A percentile compares a stretch with the other conserved stretches of the same genome.
Evolutionary conservation across 2,797 vertebrate species (phyloP).

Genomic region (Cercopithecus petaurista): DNA sequence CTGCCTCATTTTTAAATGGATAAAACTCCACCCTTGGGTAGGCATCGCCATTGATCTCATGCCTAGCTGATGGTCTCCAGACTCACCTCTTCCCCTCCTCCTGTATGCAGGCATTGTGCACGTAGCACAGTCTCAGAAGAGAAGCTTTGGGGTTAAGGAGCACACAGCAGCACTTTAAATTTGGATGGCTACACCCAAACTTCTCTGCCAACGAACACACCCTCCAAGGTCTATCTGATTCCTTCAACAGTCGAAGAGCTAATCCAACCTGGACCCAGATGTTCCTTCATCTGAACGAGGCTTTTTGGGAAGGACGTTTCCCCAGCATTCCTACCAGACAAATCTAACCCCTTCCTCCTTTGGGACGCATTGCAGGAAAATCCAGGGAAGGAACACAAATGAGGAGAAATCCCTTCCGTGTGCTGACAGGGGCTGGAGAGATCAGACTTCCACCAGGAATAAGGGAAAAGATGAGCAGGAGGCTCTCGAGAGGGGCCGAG

Average conservation of each 20-base stretch:
- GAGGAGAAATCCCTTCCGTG: constrained; percentile 27
- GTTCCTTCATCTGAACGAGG: constrained; percentile 37
- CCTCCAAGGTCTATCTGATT: not conserved
- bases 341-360: not conserved
- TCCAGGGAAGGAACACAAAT: constrained; percentile 23
- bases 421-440: not conserved
- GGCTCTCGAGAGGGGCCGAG: not conserved
- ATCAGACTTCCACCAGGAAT: not conserved
- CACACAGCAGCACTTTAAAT: fast-evolving
- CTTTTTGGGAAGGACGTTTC: constrained; percentile 2
- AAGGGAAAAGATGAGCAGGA: not conserved
- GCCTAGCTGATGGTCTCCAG: fast-evolving
- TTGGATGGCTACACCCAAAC: not conserved
- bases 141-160: not conserved
- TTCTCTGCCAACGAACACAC: not conserved
- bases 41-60: fast-evolving
- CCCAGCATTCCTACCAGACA: not conserved
- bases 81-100: not conserved
- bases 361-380: not conserved
- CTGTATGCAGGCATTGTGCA: not conserved
- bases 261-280: not conserved
- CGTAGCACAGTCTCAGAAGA: not conserved
- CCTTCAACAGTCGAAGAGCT: not conserved
- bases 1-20: not conserved
- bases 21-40: not conserved